Evolutionary conservation across 2,113 vertebrate genomes (phyloP).

Genomic region (Anolis carolinensis): DNA sequence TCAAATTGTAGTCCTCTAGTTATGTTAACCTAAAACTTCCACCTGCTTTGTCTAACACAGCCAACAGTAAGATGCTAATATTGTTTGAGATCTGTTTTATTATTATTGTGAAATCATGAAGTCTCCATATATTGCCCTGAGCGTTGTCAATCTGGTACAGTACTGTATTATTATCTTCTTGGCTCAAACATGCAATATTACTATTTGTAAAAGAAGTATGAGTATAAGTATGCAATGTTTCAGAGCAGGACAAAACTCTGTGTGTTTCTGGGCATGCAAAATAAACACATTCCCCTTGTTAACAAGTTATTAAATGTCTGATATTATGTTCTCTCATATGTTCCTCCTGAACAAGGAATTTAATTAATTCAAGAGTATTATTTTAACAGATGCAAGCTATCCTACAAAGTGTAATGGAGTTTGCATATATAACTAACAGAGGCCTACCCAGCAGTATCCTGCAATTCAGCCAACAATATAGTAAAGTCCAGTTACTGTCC

Average conservation of each 20-base stretch:
- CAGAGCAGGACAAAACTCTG: not conserved
- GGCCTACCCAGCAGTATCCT: not conserved
- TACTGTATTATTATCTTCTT: no score
- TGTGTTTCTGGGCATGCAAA: not conserved
- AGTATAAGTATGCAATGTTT: not conserved
- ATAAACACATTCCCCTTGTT: not conserved
- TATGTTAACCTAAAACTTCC: no score
- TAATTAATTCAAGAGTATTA: conserved; percentile 8
- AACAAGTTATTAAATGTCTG: not conserved
- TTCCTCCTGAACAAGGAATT: not conserved
- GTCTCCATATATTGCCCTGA: not conserved
- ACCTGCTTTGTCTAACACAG: no score
- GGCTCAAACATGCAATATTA: not conserved
- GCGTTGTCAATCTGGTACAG: not conserved
- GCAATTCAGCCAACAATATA: not conserved
- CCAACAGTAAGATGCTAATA: no score
- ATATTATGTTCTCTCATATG: not conserved
- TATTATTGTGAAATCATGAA: not conserved
- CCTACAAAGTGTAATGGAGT: not conserved
- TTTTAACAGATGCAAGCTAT: not conserved
- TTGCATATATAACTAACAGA: not conserved
- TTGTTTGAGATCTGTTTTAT: not conserved
- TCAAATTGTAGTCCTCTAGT: no score
- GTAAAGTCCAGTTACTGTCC: not conserved
- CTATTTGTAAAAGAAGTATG: not conserved